A percentile compares a stretch with the other conserved stretches of the same genome.
These are phyloP conservation scores for Sebastes alutus DNA, from an alignment of 2,797 vertebrate species.

Conservation along the genomic window DNA sequence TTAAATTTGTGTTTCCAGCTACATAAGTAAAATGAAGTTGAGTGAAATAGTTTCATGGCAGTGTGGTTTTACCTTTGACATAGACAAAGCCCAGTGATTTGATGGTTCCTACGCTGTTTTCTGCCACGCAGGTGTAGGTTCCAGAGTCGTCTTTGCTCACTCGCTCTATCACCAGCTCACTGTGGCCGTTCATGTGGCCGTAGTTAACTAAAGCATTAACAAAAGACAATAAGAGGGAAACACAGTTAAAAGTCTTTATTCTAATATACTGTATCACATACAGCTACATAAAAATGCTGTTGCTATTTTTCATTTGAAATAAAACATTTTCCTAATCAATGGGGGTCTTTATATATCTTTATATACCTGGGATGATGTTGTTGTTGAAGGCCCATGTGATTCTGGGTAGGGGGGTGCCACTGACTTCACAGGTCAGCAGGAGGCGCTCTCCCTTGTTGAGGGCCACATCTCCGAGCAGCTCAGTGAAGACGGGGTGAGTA, in stretches of 20 bases:
- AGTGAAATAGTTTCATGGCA: background rate
- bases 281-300: background rate
- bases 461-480: constrained; percentile 88
- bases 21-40: background rate
- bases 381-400: constrained; percentile 97
- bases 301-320: background rate
- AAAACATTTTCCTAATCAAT: background rate
- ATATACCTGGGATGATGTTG: constrained; percentile 91
- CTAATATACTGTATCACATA: background rate
- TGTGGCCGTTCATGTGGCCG: constrained; percentile 85
- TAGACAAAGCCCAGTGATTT: constrained; percentile 92
- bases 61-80: constrained; percentile 88
- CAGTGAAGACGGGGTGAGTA: constrained; percentile 89
- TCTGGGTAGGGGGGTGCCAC: constrained; percentile 87
- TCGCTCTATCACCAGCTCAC: constrained; percentile 91
- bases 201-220: constrained; percentile 82
- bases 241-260: background rate
- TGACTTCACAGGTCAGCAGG: constrained; percentile 86
- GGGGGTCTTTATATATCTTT: background rate
- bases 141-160: constrained; percentile 92
- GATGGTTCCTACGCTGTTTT: constrained; percentile 90
- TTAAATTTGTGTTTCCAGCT: background rate
- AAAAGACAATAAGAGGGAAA: background rate
- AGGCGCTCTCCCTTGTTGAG: constrained; percentile 94
- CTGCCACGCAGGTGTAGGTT: constrained; percentile 92